Percentiles rank a stretch among this genome's conserved stretches.
These are phyloP conservation scores for Choreutis nemorana DNA, from an alignment of 2,888 invertebrate species.

Conservation along the genomic window DNA sequence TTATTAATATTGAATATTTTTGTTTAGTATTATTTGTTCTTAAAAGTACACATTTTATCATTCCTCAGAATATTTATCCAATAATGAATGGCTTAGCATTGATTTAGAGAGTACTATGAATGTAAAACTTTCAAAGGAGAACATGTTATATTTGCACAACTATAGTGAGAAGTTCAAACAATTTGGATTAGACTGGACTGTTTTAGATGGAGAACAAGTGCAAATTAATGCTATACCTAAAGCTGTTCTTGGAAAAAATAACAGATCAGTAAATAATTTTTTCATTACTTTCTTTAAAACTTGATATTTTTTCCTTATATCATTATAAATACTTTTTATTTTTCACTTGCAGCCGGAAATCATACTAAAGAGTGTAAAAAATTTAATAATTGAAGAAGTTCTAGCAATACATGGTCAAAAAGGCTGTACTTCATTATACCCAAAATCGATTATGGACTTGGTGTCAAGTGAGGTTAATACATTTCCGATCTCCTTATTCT, in stretches of 20 bases:
- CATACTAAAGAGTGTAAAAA: conserved; percentile 46
- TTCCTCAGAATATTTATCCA: conserved; percentile 47
- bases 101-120: conserved; percentile 23
- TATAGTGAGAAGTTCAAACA: conserved; percentile 61
- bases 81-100: conserved; percentile 36
- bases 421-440: conserved; percentile 45
- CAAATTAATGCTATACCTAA: conserved; percentile 66
- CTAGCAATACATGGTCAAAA: conserved; percentile 56
- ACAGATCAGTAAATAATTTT: conserved; percentile 46
- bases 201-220: conserved; percentile 39
- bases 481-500: background rate
- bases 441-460: conserved; percentile 50
- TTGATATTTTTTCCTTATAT: background rate
- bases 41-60: background rate
- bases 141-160: conserved; percentile 59
- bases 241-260: conserved; percentile 66
- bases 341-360: conserved; percentile 30
- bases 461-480: conserved; percentile 43
- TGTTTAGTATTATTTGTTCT: too few species aligned
- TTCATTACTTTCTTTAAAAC: background rate
- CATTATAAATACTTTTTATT: background rate
- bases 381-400: conserved; percentile 67
- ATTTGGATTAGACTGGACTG: conserved; percentile 65
- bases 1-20: too few species aligned
- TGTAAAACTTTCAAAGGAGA: conserved; percentile 40